A percentile compares a stretch with the other conserved stretches of the same genome.
Evolutionary conservation across 2,888 invertebrate species (phyloP).

Genomic region (Synanthedon andrenaeformis): DNA sequence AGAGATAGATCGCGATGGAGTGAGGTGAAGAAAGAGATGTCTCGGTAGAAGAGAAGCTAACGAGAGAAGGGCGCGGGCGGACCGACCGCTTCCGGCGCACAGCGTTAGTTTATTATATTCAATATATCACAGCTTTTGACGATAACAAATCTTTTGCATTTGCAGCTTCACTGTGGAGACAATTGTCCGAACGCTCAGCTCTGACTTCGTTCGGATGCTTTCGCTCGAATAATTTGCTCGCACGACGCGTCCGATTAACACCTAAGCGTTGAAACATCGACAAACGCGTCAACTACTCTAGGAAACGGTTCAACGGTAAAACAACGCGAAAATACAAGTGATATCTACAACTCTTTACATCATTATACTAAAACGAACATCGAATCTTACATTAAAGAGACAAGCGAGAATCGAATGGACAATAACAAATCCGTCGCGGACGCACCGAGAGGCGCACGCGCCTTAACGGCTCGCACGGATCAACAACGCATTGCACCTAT

Average conservation of each 20-base stretch:
- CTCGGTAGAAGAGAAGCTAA: conserved; percentile 46
- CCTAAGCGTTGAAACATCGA: conserved; percentile 63
- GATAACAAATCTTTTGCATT: conserved; percentile 71
- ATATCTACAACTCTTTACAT: conserved; percentile 42
- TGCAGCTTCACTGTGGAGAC: conserved; percentile 62
- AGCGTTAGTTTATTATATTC: conserved; percentile 56
- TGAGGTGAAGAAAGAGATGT: conserved; percentile 15
- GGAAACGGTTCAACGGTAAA: conserved; percentile 33
- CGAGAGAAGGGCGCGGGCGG: conserved; percentile 41
- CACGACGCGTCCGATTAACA: conserved; percentile 40
- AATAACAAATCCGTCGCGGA: conserved; percentile 16
- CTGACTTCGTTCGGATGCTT: conserved; percentile 18
- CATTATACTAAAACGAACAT: conserved; percentile 47
- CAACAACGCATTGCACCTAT: conserved; percentile 47
- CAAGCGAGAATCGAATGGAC: conserved; percentile 56
- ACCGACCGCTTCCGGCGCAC: conserved; percentile 35
- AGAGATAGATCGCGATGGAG: conserved; percentile 11
- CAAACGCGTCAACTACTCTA: conserved; percentile 40
- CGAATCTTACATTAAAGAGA: conserved; percentile 46
- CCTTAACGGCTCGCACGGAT: conserved; percentile 8
- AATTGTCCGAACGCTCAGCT: conserved; percentile 63
- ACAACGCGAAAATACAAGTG: conserved; percentile 25
- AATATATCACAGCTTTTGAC: conserved; percentile 71
- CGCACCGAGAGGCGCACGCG: conserved; percentile 4
- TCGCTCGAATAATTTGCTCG: conserved; percentile 63